Evolutionary conservation across 2,797 vertebrate species (phyloP).

Genomic region (Myiotriccus ornatus): DNA sequence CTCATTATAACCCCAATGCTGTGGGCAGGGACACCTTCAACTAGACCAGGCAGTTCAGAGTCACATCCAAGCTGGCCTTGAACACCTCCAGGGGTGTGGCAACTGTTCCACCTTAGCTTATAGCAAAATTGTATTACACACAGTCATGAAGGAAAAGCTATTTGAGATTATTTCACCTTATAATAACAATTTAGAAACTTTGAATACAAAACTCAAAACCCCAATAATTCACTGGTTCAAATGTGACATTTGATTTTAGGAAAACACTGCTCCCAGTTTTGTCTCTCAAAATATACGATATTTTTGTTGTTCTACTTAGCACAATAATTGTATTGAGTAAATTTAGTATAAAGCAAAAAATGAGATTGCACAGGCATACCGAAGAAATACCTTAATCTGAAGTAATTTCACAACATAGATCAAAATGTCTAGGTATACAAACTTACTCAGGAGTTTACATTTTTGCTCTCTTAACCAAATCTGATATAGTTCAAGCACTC

Average conservation of each 20-base stretch:
- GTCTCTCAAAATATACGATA: neutral
- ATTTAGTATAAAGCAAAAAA: neutral
- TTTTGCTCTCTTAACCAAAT: neutral
- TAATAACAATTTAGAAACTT: neutral
- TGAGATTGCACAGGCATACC: neutral
- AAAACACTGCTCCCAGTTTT: neutral
- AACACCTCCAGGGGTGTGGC: neutral
- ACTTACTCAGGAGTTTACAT: neutral
- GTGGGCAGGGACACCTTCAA: neutral
- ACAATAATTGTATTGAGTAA: neutral
- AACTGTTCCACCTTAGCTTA: neutral
- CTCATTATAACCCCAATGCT: neutral
- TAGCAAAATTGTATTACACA: neutral
- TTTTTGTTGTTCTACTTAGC: neutral
- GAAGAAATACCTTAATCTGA: neutral
- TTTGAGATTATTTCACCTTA: neutral
- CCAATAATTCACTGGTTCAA: neutral
- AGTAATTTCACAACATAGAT: neutral
- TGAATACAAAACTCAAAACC: neutral
- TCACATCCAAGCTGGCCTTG: neutral
- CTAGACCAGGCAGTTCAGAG: neutral
- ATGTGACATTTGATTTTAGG: neutral
- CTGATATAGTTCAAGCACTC: neutral
- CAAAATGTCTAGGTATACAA: neutral
- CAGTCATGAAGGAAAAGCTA: neutral